Percentiles rank a stretch among this genome's conserved stretches.
phyloP scores from a whole-genome alignment of 2,888 invertebrate species.

The Drosophila borborema region DNA sequence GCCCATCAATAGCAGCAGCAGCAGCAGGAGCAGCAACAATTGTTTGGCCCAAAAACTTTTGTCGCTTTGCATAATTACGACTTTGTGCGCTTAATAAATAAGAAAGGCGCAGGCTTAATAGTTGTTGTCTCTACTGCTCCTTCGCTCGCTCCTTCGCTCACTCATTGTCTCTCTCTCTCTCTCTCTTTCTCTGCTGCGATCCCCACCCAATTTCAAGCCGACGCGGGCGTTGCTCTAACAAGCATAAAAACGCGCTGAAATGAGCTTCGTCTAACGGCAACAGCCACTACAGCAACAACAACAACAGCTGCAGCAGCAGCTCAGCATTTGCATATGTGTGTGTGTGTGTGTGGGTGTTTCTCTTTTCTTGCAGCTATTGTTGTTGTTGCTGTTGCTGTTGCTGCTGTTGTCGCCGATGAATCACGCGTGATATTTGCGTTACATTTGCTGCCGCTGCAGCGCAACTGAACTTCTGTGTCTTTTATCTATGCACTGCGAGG shows the following conservation, averaged over 20 bases:
- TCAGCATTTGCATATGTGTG: conserved; percentile 61
- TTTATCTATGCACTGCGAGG: conserved; percentile 20
- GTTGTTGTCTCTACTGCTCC: conserved; percentile 3
- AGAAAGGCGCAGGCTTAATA: conserved; percentile 57
- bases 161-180: neutral
- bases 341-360: conserved; percentile 56
- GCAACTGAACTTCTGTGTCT: conserved; percentile 59
- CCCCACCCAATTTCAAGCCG: conserved; percentile 29
- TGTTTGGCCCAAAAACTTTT: conserved; percentile 56
- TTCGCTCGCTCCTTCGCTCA: neutral
- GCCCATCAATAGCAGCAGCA: conserved; percentile 1
- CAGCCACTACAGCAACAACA: conserved; percentile 3
- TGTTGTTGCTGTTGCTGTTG: conserved; percentile 4
- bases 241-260: conserved; percentile 61
- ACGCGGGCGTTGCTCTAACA: conserved; percentile 66
- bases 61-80: conserved; percentile 74
- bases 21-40: conserved; percentile 18
- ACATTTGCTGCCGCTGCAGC: conserved; percentile 42
- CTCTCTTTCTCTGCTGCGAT: conserved; percentile 1
- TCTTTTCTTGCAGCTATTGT: conserved; percentile 35
- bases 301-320: conserved; percentile 10
- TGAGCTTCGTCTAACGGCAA: conserved; percentile 58
- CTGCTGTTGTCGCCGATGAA: conserved; percentile 63
- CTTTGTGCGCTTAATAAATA: conserved; percentile 68
- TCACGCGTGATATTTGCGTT: conserved; percentile 73